Evolutionary conservation across 2,888 invertebrate genomes (phyloP).

Genomic region (Eupithecia exiguata): DNA sequence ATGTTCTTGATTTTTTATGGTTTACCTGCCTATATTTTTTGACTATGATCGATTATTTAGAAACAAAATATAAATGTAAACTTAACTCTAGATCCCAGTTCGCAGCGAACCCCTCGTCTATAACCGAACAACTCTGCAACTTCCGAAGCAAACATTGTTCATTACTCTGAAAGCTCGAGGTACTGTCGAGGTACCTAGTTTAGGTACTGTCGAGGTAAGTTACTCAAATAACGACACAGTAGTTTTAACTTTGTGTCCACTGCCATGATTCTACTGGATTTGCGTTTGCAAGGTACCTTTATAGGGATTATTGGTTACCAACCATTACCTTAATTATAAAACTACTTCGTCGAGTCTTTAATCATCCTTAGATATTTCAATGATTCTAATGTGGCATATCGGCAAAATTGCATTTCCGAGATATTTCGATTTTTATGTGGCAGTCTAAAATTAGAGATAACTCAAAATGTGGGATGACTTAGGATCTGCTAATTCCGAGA

Average conservation of each 20-base stretch:
- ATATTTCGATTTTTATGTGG: too few species aligned
- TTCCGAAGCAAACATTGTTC: conserved; percentile 19
- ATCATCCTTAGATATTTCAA: too few species aligned
- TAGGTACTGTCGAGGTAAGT: conserved; percentile 1
- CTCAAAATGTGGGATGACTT: too few species aligned
- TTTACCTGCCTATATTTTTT: too few species aligned
- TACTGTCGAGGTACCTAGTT: neutral
- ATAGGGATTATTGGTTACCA: neutral
- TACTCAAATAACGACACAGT: neutral
- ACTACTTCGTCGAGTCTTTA: too few species aligned
- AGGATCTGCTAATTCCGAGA: too few species aligned
- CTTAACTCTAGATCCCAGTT: neutral
- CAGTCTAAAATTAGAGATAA: too few species aligned
- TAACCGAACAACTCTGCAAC: conserved; percentile 12
- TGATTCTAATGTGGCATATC: too few species aligned
- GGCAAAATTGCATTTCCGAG: too few species aligned
- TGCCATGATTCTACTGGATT: neutral
- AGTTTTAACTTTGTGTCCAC: neutral
- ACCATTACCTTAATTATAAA: neutral
- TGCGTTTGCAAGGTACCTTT: too few species aligned
- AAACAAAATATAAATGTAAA: neutral
- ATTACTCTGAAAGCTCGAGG: conserved; percentile 2
- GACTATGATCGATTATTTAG: too few species aligned
- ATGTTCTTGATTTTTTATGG: too few species aligned
- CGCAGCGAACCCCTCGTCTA: neutral